Evolutionary conservation across 2,888 invertebrate genomes (phyloP).

Genomic region (Lochmaea crataegi): DNA sequence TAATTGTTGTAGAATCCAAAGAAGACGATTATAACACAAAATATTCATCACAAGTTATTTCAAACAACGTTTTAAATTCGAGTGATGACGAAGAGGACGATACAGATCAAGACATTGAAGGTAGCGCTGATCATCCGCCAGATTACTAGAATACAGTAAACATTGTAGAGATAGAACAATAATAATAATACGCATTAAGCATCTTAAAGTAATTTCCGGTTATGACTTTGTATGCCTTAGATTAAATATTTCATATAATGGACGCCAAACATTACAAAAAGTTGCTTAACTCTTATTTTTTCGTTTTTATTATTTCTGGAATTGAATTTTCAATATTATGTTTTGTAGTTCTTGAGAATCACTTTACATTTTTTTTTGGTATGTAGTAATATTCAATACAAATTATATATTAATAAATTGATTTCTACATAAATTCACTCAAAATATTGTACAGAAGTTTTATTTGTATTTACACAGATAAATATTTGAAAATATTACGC

Average conservation of each 20-base stretch:
- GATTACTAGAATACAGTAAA: constrained; percentile 71
- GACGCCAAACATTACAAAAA: not conserved
- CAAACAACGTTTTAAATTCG: constrained; percentile 68
- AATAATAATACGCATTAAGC: not conserved
- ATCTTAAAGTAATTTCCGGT: not conserved
- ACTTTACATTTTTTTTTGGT: too few relatives aligned
- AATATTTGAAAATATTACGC: not conserved
- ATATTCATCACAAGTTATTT: constrained; percentile 48
- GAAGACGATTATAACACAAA: constrained; percentile 46
- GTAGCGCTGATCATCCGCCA: constrained; percentile 81
- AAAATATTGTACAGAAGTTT: not conserved
- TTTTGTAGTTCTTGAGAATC: too few relatives aligned
- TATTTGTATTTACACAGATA: not conserved
- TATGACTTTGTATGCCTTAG: constrained; percentile 7
- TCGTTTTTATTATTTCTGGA: not conserved
- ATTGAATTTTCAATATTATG: not conserved
- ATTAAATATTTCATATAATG: constrained; percentile 6
- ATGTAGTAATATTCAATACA: too few relatives aligned
- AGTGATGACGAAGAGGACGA: constrained; percentile 78
- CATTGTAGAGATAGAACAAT: constrained; percentile 1
- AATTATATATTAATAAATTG: too few relatives aligned
- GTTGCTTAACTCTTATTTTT: not conserved
- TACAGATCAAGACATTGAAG: constrained; percentile 76
- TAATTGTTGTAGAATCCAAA: constrained; percentile 45
- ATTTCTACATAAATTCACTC: not conserved